Evolutionary conservation across 2,888 invertebrate species (phyloP), one percentile per base, ranked within the genome.

Genomic region (Nymphalis polychloros): DNA sequence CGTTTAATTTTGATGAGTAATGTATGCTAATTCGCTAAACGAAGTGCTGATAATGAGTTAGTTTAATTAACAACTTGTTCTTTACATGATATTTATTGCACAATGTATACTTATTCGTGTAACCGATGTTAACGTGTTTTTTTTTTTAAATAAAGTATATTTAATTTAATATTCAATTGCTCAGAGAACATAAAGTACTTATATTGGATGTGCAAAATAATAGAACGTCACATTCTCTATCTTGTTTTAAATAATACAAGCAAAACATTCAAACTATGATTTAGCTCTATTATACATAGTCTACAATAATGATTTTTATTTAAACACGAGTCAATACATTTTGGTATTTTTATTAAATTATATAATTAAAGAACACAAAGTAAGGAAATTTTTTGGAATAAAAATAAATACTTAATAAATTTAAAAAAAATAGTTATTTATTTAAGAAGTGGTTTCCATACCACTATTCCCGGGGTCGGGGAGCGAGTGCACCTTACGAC

Each of bases 401-500:
- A 49, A 49, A n/a, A 17, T 49, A 2, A 17, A 17, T 35, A n/a
- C n/a, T n/a, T n/a, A 41, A n/a, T 19, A 35, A 31, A 50, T 16
- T n/a, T 20, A 13, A 35, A 20, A 49, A n/a, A 19, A 6, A 49
- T 49, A 19, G 6, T 49, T 49, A 19, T 57, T 57, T 47, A 55
- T 35, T 57, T 48, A 55, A 52, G 46, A 72, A 75, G 77, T 78
- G 68, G 2, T 53, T 69, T 85, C 86, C 81, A 79, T 64, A 75
- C 35, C 69, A 55, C 19, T 19, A 35, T 50, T 60, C 1, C 41
- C 64, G 49, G 6, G 5, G 73, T 75, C 72, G 77, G 78, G 75
- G 76, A 75, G 78, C 77, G 71, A 64, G 50, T 75, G 79, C 80
- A 80, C 78, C 84, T 84, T 87, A 89, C 88, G 87, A 86, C 89